Percentiles rank a stretch among this genome's conserved stretches.
Conservation (phyloP, 92 coral and sea anemone species). For the Heteractis magnifica region DNA sequence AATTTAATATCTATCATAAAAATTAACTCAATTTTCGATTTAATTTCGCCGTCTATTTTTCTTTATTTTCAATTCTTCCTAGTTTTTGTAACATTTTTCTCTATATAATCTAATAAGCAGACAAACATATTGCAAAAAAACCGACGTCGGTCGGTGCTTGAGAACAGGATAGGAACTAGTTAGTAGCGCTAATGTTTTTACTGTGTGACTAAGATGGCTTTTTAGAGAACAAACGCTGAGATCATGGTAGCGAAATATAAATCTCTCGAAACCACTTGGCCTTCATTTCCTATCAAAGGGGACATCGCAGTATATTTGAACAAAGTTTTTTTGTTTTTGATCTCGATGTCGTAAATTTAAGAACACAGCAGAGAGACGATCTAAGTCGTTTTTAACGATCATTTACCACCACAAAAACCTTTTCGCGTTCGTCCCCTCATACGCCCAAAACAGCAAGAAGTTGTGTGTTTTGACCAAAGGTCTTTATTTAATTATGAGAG, state of each 20-base stretch:
- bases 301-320: not conserved
- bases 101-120: conserved; percentile 2
- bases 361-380: not conserved
- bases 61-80: not conserved
- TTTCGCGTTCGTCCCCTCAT: conserved; percentile 27
- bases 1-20: conserved; percentile 45
- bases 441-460: conserved; percentile 21
- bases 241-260: not conserved
- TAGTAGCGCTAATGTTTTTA: conserved; percentile 36
- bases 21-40: not conserved
- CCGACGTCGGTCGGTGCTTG: not conserved
- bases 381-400: conserved; percentile 24
- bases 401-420: conserved; percentile 11
- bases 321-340: not conserved
- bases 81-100: conserved; percentile 7
- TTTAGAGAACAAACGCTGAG: conserved; percentile 8
- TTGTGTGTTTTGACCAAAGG: conserved; percentile 13
- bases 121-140: conserved; percentile 16
- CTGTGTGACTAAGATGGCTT: not conserved
- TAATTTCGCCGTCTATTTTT: not conserved
- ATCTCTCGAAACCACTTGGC: not conserved
- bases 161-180: conserved; percentile 23
- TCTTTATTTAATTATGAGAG: conserved; percentile 32
- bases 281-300: not conserved
- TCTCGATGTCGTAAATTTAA: conserved; percentile 1